A percentile compares a stretch with the other conserved stretches of the same genome.
Conservation (phyloP, 2,797 vertebrate species). For the Hydrophis major region DNA sequence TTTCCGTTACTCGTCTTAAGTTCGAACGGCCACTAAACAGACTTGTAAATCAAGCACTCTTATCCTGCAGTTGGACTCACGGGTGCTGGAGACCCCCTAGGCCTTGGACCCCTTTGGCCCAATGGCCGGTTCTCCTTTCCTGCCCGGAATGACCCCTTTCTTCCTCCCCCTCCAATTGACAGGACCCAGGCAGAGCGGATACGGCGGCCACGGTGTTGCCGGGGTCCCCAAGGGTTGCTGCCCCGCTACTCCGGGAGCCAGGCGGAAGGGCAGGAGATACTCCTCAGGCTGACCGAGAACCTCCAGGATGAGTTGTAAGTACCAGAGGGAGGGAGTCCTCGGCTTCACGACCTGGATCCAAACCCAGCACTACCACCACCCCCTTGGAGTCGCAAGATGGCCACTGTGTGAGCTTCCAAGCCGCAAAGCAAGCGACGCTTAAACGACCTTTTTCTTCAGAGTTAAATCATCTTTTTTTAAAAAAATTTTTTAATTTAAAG, state of each 20-base stretch:
- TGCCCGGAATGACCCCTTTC: not conserved
- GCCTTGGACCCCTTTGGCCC: too few species aligned
- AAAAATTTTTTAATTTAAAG: slow-evolving; percentile 41
- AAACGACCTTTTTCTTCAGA: slow-evolving; percentile 54
- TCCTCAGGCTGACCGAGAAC: slow-evolving; percentile 93
- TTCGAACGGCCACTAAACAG: too few species aligned
- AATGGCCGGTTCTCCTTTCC: not conserved
- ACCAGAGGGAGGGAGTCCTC: not conserved
- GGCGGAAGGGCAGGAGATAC: slow-evolving; percentile 93
- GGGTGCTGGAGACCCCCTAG: too few species aligned
- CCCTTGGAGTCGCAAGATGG: too few species aligned
- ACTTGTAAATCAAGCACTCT: too few species aligned
- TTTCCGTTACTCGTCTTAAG: too few species aligned
- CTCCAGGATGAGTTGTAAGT: slow-evolving; percentile 95
- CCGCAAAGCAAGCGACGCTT: too few species aligned
- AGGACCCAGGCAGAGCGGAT: slow-evolving; percentile 85
- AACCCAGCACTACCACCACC: too few species aligned
- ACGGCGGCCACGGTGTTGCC: slow-evolving; percentile 90
- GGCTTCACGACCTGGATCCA: too few species aligned
- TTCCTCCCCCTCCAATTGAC: not conserved
- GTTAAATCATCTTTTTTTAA: slow-evolving; percentile 68
- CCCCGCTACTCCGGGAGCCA: slow-evolving; percentile 84
- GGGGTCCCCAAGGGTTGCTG: slow-evolving; percentile 89
- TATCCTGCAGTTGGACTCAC: too few species aligned
- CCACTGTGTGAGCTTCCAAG: too few species aligned